phyloP scores from a whole-genome alignment of 2,888 invertebrate genomes.

The Lithophane socia region DNA sequence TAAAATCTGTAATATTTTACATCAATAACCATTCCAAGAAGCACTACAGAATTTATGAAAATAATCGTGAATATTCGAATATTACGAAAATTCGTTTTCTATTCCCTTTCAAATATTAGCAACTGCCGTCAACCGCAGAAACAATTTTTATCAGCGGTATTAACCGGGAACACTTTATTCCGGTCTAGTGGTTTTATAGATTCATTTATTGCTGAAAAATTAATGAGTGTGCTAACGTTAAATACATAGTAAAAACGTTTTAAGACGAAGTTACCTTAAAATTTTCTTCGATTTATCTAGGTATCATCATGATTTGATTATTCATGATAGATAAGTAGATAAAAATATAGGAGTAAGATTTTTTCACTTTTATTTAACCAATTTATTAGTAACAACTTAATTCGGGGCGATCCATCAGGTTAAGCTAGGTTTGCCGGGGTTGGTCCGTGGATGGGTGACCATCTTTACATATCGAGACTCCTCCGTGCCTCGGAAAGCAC shows the following conservation, averaged over 20 bases:
- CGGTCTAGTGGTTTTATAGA: constrained; percentile 20
- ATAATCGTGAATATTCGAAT: constrained; percentile 28
- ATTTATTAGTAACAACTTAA: too few species aligned
- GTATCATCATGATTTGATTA: too few species aligned
- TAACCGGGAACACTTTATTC: constrained; percentile 42
- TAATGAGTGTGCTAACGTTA: constrained; percentile 23
- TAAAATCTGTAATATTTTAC: constrained; percentile 29
- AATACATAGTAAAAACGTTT: constrained; percentile 4
- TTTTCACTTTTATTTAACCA: too few species aligned
- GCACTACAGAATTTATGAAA: constrained; percentile 5
- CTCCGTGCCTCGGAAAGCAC: too few species aligned
- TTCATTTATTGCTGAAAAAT: constrained; percentile 15
- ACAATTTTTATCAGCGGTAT: constrained; percentile 17
- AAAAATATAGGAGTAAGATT: too few species aligned
- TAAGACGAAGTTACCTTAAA: too few species aligned
- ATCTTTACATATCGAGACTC: too few species aligned
- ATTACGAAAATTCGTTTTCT: constrained; percentile 25
- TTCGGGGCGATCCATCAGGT: too few species aligned
- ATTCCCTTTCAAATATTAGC: constrained; percentile 35
- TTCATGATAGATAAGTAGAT: too few species aligned
- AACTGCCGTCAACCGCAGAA: constrained; percentile 34
- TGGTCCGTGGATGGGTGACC: too few species aligned
- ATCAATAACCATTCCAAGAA: constrained; percentile 8
- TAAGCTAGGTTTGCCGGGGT: too few species aligned
- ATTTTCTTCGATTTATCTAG: too few species aligned